Conservation (phyloP, 2,888 invertebrate species). For the Idaea straminata region DNA sequence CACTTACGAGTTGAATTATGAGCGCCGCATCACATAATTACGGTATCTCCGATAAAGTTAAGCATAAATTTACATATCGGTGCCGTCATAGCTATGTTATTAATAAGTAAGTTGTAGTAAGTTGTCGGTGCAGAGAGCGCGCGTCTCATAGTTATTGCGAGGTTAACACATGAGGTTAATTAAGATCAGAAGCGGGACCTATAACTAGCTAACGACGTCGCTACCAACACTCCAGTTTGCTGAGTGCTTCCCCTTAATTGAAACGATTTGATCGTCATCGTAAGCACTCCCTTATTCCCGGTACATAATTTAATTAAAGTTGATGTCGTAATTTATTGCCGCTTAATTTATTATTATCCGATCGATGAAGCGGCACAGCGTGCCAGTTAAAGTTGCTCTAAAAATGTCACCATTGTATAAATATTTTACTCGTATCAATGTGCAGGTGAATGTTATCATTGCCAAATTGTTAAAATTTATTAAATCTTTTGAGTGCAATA, state of each 20-base stretch:
- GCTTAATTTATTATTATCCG: slow-evolving; percentile 24
- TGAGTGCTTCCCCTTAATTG: slow-evolving; percentile 69
- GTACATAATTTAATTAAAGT: slow-evolving; percentile 58
- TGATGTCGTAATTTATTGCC: slow-evolving; percentile 44
- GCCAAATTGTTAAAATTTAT: slow-evolving; percentile 20
- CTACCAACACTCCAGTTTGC: slow-evolving; percentile 60
- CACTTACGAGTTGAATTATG: slow-evolving; percentile 43
- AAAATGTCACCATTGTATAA: neutral
- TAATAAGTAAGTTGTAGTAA: slow-evolving; percentile 60
- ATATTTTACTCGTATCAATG: neutral
- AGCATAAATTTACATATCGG: slow-evolving; percentile 66
- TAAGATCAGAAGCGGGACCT: slow-evolving; percentile 71
- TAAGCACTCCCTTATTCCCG: slow-evolving; percentile 53
- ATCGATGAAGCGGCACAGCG: neutral
- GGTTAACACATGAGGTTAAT: slow-evolving; percentile 77
- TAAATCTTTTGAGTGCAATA: slow-evolving; percentile 44
- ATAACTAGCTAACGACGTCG: slow-evolving; percentile 62
- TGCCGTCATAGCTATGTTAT: slow-evolving; percentile 53
- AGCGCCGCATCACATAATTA: slow-evolving; percentile 52
- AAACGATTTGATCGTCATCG: slow-evolving; percentile 71
- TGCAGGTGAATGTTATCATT: neutral
- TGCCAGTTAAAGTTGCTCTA: neutral
- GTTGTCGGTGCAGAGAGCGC: slow-evolving; percentile 49
- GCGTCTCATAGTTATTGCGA: slow-evolving; percentile 64
- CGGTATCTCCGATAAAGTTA: slow-evolving; percentile 60